Evolutionary conservation across 2,797 vertebrate species (phyloP).

Genomic region (Muscicapa comitata): DNA sequence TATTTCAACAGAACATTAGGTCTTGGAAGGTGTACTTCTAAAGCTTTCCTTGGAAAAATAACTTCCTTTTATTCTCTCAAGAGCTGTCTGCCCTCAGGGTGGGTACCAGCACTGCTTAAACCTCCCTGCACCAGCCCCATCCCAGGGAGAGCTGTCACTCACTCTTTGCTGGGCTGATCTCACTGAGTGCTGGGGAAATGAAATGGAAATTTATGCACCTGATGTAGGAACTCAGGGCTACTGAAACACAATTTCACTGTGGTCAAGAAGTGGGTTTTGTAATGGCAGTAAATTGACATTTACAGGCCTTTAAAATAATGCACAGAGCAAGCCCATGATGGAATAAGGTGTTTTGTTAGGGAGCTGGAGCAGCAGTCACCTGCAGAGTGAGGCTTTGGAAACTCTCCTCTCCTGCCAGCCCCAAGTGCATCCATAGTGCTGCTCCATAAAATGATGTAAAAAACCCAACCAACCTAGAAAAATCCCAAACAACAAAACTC

Average conservation of each 20-base stretch:
- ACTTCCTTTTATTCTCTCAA: not conserved
- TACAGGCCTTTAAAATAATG: not conserved
- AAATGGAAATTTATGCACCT: not conserved
- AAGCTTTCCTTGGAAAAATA: slow-evolving; percentile 15
- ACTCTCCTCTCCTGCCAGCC: not conserved
- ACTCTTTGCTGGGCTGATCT: not conserved
- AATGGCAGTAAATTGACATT: not conserved
- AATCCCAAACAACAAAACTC: fast-evolving
- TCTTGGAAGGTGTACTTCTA: not conserved
- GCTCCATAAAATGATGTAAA: not conserved
- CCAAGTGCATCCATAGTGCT: not conserved
- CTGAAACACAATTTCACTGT: not conserved
- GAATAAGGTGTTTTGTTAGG: not conserved
- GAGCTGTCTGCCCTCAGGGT: not conserved
- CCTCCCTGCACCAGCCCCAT: not conserved
- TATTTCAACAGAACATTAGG: not conserved
- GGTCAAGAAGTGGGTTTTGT: not conserved
- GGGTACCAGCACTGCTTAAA: not conserved
- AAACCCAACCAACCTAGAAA: not conserved
- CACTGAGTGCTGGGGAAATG: not conserved
- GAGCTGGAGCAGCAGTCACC: not conserved
- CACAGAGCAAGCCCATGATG: not conserved
- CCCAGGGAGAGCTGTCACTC: not conserved
- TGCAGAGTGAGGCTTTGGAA: not conserved
- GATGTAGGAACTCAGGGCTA: not conserved